Percentiles rank a stretch among this genome's conserved stretches.
Conservation (phyloP, 2,888 invertebrate genomes). For the Drosophila putrida region DNA sequence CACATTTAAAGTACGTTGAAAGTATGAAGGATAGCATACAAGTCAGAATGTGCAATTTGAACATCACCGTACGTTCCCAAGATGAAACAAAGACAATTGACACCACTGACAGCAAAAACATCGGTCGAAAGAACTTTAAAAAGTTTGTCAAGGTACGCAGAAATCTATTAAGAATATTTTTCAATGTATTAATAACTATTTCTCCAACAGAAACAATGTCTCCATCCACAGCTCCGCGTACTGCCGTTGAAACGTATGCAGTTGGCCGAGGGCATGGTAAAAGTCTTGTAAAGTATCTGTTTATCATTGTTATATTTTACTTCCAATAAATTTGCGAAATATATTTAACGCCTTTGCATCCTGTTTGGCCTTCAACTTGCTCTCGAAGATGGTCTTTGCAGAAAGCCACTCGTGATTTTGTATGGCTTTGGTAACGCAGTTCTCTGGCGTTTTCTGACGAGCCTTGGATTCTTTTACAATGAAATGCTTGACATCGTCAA, state of each 20-base stretch:
- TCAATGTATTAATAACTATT: not conserved
- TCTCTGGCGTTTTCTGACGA: slow-evolving; percentile 58
- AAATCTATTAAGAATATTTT: not conserved
- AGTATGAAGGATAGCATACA: slow-evolving; percentile 76
- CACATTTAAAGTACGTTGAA: slow-evolving; percentile 72
- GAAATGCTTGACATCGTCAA: slow-evolving; percentile 74
- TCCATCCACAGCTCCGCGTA: slow-evolving; percentile 67
- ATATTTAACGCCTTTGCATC: slow-evolving; percentile 75
- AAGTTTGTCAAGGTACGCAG: slow-evolving; percentile 82
- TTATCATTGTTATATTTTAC: slow-evolving; percentile 72
- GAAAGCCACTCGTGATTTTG: slow-evolving; percentile 81
- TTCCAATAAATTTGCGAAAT: slow-evolving; percentile 81
- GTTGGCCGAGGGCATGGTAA: slow-evolving; percentile 60
- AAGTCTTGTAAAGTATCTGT: slow-evolving; percentile 15
- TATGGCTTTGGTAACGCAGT: slow-evolving; percentile 72
- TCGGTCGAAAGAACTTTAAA: slow-evolving; percentile 80
- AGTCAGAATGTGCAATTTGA: slow-evolving; percentile 70
- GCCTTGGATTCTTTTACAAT: slow-evolving; percentile 74
- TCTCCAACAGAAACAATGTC: slow-evolving; percentile 62
- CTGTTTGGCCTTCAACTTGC: slow-evolving; percentile 72
- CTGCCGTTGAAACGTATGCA: slow-evolving; percentile 57
- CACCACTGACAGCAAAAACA: slow-evolving; percentile 28
- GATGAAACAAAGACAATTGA: slow-evolving; percentile 35
- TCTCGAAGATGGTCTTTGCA: slow-evolving; percentile 76
- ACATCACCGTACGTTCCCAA: slow-evolving; percentile 42